Conservation (phyloP, 2,888 invertebrate species). For the Sphecodes monilicornis region DNA sequence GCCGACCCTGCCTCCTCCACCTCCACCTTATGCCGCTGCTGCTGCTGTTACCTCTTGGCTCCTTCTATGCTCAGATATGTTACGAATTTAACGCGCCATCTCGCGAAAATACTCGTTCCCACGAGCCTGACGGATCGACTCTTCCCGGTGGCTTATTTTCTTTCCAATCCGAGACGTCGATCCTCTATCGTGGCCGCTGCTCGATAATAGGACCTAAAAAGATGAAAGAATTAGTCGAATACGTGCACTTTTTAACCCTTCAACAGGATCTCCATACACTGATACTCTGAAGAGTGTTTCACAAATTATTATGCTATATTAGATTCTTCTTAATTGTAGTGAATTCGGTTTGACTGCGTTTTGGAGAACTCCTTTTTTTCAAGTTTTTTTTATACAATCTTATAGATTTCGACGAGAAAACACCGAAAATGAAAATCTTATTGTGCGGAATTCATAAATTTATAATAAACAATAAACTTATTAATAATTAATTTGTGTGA, state of each 20-base stretch:
- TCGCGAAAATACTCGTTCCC: constrained; percentile 34
- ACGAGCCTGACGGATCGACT: neutral
- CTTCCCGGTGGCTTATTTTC: neutral
- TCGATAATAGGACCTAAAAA: neutral
- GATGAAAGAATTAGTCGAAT: neutral
- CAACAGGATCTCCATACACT: no score
- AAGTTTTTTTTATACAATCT: no score
- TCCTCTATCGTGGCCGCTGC: neutral
- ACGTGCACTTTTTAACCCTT: neutral
- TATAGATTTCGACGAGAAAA: no score
- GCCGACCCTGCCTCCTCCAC: constrained; percentile 51
- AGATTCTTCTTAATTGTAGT: no score
- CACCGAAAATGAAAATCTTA: no score
- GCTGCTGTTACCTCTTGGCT: neutral
- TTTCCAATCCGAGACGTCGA: neutral
- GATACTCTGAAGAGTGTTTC: no score
- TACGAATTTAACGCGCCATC: constrained; percentile 39
- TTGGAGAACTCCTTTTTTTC: no score
- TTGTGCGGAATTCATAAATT: no score
- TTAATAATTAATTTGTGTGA: no score
- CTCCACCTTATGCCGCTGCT: constrained; percentile 9
- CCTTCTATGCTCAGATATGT: constrained; percentile 21
- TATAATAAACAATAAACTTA: no score
- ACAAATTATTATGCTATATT: no score
- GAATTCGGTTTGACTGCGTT: no score